phyloP scores from a whole-genome alignment of 2,888 invertebrate species.

The Rhamnusium bicolor region DNA sequence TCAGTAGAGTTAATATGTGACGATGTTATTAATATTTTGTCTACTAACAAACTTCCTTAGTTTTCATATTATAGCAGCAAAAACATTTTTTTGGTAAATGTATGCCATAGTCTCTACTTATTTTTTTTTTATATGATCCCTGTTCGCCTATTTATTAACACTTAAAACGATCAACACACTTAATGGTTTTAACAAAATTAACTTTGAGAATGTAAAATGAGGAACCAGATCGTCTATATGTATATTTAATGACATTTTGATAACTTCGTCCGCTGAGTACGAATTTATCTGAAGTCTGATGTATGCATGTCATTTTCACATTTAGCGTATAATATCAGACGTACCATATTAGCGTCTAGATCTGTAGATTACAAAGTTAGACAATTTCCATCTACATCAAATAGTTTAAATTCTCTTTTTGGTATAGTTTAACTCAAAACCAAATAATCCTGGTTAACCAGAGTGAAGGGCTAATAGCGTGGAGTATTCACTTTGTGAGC shows the following conservation, averaged over 20 bases:
- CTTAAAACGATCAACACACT: not conserved
- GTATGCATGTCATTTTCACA: slow-evolving; percentile 4
- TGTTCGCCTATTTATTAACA: too few relatives aligned
- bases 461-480: not conserved
- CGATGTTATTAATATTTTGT: too few relatives aligned
- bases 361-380: slow-evolving; percentile 24
- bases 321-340: not conserved
- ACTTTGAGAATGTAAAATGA: not conserved
- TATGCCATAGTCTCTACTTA: too few relatives aligned
- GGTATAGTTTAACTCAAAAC: not conserved
- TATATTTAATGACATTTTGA: slow-evolving; percentile 13
- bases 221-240: not conserved
- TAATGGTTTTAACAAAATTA: not conserved
- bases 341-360: slow-evolving; percentile 12
- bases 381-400: slow-evolving; percentile 17
- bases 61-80: too few relatives aligned
- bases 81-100: too few relatives aligned
- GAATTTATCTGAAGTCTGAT: not conserved
- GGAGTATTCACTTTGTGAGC: slow-evolving; percentile 1
- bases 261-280: not conserved
- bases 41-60: too few relatives aligned
- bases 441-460: not conserved
- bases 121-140: too few relatives aligned
- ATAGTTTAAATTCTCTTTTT: slow-evolving; percentile 25
- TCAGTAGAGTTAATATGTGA: too few relatives aligned